Evolutionary conservation across 2,113 vertebrate genomes (phyloP), one percentile per base, ranked within the genome.

Genomic region (Crotalus helleri): DNA sequence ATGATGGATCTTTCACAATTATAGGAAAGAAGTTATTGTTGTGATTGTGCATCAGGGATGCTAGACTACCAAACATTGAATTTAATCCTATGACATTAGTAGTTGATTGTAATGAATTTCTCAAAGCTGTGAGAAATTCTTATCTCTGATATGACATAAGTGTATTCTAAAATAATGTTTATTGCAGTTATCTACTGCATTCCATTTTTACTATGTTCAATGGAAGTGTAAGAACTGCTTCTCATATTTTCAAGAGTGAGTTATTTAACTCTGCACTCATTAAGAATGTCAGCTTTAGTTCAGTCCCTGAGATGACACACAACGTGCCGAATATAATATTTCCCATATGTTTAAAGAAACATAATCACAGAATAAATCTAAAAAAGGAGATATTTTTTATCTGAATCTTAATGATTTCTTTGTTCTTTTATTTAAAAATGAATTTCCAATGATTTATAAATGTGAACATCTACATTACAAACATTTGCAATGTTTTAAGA

Each of bases 251-350:
- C 90, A 55, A 13, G 90, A 92, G 95, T 55, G 87, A 95, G 19
- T 81, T 95, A 94, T 94, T 51, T 95, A 93, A 96, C 5, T 87
- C 93, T 12, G 3, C 12, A 64, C 85, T 94, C 74, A 90, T 89
- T 95, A 92, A 92, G 93, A 94, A 58, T 91, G 7, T 94, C 69
- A 92, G 33, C 53, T 95, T 95, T 88, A 90, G 21, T 91, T 59
- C 74, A 89, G 24, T 88, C n/a, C 90, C 6, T 92, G 89, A 11
- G 19, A 91, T 54, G 24, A 92, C 91, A 88, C 44, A 87, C 15
- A 92, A 57, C 44, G 94, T 89, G 58, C 23, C 17, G 51, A 6
- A 85, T 91, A 85, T 51, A 90, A 39, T 55, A 93, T 89, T 92
- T 86, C 0, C 61, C 29, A 6, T 59, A 90, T 74, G 91, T 95